Conservation (phyloP, 2,888 invertebrate genomes). For the Melolontha melolontha region DNA sequence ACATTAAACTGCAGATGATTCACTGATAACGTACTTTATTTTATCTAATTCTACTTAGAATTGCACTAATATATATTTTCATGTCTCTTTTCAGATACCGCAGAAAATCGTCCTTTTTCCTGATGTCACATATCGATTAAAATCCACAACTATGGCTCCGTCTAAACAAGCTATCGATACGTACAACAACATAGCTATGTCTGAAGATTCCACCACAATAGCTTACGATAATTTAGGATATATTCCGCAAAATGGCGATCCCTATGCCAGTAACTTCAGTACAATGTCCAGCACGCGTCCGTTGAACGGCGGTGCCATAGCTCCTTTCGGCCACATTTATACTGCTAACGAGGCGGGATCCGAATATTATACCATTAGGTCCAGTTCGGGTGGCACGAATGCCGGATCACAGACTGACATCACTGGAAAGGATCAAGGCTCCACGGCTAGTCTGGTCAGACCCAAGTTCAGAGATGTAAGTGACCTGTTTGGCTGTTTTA, state of each 20-base stretch:
- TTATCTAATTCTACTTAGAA: too few species aligned
- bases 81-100: constrained; percentile 39
- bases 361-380: constrained; percentile 57
- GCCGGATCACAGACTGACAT: constrained; percentile 55
- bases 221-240: constrained; percentile 49
- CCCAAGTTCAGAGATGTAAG: constrained; percentile 61
- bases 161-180: constrained; percentile 61
- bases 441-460: constrained; percentile 59
- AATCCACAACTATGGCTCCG: constrained; percentile 52
- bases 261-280: constrained; percentile 41
- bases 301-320: constrained; percentile 50
- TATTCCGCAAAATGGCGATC: constrained; percentile 46
- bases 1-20: too few species aligned
- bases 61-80: neutral
- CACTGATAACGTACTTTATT: too few species aligned
- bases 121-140: constrained; percentile 27
- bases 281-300: constrained; percentile 56
- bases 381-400: constrained; percentile 55
- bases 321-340: constrained; percentile 23
- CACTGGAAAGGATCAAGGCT: constrained; percentile 56
- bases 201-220: constrained; percentile 45
- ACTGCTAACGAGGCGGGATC: constrained; percentile 52
- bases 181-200: constrained; percentile 60
- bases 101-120: constrained; percentile 36
- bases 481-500: constrained; percentile 38